Percentiles rank a stretch among this genome's conserved stretches.
phyloP scores from a whole-genome alignment of 2,113 vertebrate genomes.

The Miniopterus natalensis region DNA sequence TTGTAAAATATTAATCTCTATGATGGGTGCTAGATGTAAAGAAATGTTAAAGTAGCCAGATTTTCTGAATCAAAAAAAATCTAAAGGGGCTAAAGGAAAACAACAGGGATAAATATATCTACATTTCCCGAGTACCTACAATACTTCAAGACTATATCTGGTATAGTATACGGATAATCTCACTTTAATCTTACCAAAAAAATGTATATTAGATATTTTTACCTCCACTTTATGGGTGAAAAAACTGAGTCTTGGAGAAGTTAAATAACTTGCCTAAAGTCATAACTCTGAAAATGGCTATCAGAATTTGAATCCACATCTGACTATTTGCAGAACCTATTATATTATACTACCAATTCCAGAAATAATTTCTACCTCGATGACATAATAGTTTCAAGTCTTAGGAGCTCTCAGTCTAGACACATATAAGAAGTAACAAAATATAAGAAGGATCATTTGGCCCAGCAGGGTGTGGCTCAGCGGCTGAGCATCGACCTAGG shows the following conservation, averaged over 20 bases:
- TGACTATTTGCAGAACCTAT: neutral
- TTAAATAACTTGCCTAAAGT: neutral
- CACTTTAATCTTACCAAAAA: conserved; percentile 16
- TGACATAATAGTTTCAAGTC: neutral
- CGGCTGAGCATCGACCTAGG: too few species aligned
- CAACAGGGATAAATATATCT: neutral
- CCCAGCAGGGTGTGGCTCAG: too few species aligned
- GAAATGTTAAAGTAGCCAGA: neutral
- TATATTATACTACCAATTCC: neutral
- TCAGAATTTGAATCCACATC: neutral
- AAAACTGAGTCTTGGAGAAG: neutral
- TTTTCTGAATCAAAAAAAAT: neutral
- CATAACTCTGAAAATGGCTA: neutral
- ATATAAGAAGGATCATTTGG: neutral
- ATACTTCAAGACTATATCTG: neutral
- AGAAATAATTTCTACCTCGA: conserved; percentile 16
- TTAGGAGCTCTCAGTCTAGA: neutral
- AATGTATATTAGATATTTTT: conserved; percentile 8
- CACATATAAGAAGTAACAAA: neutral
- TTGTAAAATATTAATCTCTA: neutral
- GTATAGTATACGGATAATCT: neutral
- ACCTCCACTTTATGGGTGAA: conserved; percentile 12
- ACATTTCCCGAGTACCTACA: neutral
- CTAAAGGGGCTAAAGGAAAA: neutral
- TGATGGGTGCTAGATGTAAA: neutral